phyloP scores from a whole-genome alignment of 1,140 invertebrate species.

The Magallana angulata region DNA sequence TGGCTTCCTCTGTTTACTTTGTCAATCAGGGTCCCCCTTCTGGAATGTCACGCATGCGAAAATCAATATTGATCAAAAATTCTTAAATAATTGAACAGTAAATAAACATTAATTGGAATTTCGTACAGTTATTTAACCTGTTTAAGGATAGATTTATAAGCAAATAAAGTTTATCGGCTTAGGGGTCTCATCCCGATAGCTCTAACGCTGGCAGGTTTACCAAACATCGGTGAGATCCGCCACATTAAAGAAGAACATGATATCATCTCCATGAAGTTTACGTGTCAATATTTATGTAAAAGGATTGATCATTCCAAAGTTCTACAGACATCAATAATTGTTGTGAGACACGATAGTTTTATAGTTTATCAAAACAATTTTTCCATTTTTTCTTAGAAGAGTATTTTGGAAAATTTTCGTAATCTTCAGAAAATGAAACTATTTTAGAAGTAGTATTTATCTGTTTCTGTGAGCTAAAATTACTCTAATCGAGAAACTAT shows the following conservation, averaged over 20 bases:
- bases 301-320: too few species aligned
- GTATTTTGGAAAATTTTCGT: too few species aligned
- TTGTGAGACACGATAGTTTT: too few species aligned
- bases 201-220: not conserved
- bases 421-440: too few species aligned
- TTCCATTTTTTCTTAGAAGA: too few species aligned
- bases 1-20: too few species aligned
- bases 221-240: not conserved
- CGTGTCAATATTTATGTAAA: not conserved
- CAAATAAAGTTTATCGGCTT: slow-evolving; percentile 19
- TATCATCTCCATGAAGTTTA: not conserved
- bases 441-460: too few species aligned
- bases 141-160: slow-evolving; percentile 12
- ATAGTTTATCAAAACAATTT: too few species aligned
- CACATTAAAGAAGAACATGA: not conserved
- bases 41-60: slow-evolving; percentile 13
- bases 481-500: too few species aligned
- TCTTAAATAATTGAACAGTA: slow-evolving; percentile 32
- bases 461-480: too few species aligned
- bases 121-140: slow-evolving; percentile 4
- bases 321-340: too few species aligned
- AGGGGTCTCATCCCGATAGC: not conserved
- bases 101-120: slow-evolving; percentile 34
- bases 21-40: not conserved
- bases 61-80: slow-evolving; percentile 22